Conservation (phyloP, 2,797 vertebrate genomes). For the Tokudaia tokunoshimensis region DNA sequence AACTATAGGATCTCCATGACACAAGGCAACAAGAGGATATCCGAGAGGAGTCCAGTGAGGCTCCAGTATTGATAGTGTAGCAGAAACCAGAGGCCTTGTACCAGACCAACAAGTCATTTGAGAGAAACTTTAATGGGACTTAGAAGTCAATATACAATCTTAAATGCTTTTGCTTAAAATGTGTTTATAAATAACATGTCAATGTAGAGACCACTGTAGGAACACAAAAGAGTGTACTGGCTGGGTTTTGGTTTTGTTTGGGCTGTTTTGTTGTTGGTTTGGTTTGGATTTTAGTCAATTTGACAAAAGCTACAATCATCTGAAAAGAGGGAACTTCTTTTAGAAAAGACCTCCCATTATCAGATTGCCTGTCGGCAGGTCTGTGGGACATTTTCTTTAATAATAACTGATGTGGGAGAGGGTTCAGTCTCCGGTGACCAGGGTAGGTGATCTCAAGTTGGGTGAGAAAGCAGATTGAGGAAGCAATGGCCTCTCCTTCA, state of each 20-base stretch:
- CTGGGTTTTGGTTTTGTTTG: neutral
- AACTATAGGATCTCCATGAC: neutral
- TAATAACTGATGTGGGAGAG: neutral
- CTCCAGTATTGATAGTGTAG: neutral
- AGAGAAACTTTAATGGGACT: neutral
- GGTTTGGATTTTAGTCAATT: neutral
- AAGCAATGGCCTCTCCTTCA: neutral
- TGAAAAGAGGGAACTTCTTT: neutral
- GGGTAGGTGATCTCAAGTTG: neutral
- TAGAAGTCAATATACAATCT: conserved; percentile 13
- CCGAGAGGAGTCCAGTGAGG: neutral
- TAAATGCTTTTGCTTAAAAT: conserved; percentile 27
- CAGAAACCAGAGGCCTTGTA: neutral
- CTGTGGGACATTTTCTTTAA: neutral
- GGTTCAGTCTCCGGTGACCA: neutral
- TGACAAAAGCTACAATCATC: neutral
- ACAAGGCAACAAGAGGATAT: neutral
- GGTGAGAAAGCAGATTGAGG: neutral
- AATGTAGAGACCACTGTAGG: neutral
- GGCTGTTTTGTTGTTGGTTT: neutral
- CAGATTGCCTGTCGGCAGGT: neutral
- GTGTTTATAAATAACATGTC: conserved; percentile 10
- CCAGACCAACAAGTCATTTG: neutral
- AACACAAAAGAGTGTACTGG: neutral
- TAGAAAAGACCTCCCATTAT: neutral